These are phyloP conservation scores for Macrotis lagotis DNA, from an alignment of 2,113 vertebrate genomes.

Conservation along the genomic window DNA sequence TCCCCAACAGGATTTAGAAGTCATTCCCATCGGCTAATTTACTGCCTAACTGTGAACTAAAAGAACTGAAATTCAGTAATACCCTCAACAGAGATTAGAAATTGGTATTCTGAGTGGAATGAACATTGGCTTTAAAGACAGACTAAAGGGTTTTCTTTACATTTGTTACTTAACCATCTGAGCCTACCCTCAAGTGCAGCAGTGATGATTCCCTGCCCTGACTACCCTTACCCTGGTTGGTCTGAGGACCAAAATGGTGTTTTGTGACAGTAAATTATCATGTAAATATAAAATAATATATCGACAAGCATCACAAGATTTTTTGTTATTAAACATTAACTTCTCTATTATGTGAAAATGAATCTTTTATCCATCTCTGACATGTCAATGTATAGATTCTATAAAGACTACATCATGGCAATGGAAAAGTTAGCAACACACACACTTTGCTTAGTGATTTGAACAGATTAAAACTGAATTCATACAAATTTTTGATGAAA, in stretches of 20 bases:
- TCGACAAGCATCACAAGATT: too few species aligned
- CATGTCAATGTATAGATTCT: not conserved
- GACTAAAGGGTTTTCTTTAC: not conserved
- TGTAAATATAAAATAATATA: not conserved
- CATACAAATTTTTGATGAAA: not conserved
- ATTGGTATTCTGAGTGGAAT: not conserved
- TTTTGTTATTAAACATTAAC: not conserved
- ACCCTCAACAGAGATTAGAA: not conserved
- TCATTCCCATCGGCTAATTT: not conserved
- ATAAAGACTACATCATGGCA: not conserved
- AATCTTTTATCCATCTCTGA: not conserved
- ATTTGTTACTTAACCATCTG: not conserved
- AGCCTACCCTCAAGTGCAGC: not conserved
- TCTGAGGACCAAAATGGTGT: not conserved
- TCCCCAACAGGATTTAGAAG: not conserved
- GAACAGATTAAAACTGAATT: not conserved
- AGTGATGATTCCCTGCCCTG: not conserved
- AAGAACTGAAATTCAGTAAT: not conserved
- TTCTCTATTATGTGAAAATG: not conserved
- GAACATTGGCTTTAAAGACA: not conserved
- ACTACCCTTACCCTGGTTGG: not conserved
- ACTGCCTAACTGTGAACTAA: not conserved
- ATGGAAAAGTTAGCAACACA: not conserved
- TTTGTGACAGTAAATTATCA: not conserved
- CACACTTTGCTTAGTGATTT: not conserved